Base-by-base conservation (phyloP, 2,888 invertebrate genomes). In the Ephialtes manifestator region DNA sequence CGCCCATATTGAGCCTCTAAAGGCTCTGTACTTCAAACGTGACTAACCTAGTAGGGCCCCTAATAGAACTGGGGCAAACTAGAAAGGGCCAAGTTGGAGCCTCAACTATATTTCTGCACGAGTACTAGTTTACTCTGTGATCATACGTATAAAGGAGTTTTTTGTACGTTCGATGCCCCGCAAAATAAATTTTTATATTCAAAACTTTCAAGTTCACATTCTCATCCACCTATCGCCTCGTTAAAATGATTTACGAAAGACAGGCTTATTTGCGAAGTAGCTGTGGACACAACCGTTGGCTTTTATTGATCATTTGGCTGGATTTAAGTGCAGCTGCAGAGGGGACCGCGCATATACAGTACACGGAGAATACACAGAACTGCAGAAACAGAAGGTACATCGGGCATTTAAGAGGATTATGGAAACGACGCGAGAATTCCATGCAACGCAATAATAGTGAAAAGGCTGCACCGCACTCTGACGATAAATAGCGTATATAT, bases 341-440 rank as follows among this genome's bases (percentile, higher is more conserved):
- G 60, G 71, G 60, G 72, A 65, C 68, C 43, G 71, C 68, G 67
- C 35, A 83, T 72, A 60, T 68, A 67, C 58, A 51, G 39, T 60
- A 60, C 72, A 67, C 51, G 60, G 31, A 39, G 82, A 31, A 35
- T 35, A 63, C 24, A 82, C 39, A 63, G 70, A 74, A 78, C 76
- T 51, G 76, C 76, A 82, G 82, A 76, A 83, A 71, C 74, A 74
- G 80, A 78, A 81, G 71, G 81, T 84, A 80, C 82, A 86, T 53
- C 67, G 72, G 43, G 43, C 85, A 68, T 88, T 88, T 85, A 88
- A 87, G 88, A 85, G 87, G 88, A 87, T 88, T 87, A 88, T 83
- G 85, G 80, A 82, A 87, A 87, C 81, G 63, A 81, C 60, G 65
- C 75, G 60, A 65, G 63, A 79, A 51, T 71, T 81, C 53, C 58